These are phyloP conservation scores for Taxidea taxus DNA, from an alignment of 2,113 vertebrate genomes.

Conservation along the genomic window DNA sequence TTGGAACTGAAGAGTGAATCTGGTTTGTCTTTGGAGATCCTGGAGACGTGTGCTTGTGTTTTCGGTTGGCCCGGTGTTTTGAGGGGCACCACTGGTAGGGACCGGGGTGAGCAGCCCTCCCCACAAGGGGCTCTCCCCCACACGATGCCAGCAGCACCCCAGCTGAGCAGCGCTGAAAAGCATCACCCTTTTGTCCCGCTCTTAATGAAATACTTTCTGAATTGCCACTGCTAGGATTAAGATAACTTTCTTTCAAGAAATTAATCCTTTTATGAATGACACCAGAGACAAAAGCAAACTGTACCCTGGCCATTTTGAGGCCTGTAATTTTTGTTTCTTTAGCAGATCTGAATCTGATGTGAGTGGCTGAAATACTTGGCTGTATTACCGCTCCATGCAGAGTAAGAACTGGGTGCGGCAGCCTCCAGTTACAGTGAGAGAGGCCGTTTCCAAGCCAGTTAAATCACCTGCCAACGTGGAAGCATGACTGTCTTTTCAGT, in stretches of 20 bases:
- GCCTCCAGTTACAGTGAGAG: not conserved
- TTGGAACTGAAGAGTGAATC: accelerated
- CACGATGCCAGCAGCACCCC: not conserved
- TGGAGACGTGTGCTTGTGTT: not conserved
- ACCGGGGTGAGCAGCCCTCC: not conserved
- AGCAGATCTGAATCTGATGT: slow-evolving; percentile 51
- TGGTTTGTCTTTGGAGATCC: not conserved
- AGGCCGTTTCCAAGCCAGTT: not conserved
- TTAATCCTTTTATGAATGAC: slow-evolving; percentile 50
- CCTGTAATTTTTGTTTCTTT: not conserved
- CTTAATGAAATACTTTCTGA: not conserved
- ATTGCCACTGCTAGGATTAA: not conserved
- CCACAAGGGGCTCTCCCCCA: not conserved
- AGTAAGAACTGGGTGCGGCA: not conserved
- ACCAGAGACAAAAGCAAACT: slow-evolving; percentile 14
- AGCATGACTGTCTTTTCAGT: too few species aligned
- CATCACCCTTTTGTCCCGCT: not conserved
- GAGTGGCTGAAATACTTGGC: slow-evolving; percentile 44
- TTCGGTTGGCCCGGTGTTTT: accelerated
- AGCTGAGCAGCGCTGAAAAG: not conserved
- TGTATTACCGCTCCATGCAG: not conserved
- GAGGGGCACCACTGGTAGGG: not conserved
- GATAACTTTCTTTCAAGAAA: slow-evolving; percentile 35
- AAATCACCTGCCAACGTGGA: not conserved
- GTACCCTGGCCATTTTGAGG: not conserved